These are phyloP conservation scores for Tachina lurida DNA, from an alignment of 2,888 invertebrate species.

Conservation along the genomic window DNA sequence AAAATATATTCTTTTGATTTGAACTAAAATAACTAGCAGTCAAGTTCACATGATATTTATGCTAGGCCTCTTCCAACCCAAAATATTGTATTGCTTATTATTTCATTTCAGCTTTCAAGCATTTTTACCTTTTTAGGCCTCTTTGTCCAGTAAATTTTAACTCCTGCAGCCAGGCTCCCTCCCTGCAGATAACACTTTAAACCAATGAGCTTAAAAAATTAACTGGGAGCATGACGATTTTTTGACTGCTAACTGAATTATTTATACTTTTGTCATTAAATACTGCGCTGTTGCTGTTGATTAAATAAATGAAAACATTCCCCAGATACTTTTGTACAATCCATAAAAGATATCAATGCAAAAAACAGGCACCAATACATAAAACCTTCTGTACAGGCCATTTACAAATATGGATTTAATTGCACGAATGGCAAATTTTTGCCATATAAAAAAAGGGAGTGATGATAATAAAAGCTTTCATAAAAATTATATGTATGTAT, in stretches of 20 bases:
- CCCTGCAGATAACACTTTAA: background rate
- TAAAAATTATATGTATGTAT: slow-evolving; percentile 40
- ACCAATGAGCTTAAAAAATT: background rate
- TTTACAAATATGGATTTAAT: slow-evolving; percentile 64
- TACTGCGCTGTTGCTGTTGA: slow-evolving; percentile 50
- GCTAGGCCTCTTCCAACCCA: too few relatives aligned
- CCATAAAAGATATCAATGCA: slow-evolving; percentile 1
- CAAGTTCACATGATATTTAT: too few relatives aligned
- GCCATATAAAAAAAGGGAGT: slow-evolving; percentile 27
- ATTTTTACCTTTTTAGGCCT: background rate
- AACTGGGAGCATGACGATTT: slow-evolving; percentile 18
- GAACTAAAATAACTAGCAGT: too few relatives aligned
- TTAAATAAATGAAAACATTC: slow-evolving; percentile 58
- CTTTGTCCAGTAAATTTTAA: background rate
- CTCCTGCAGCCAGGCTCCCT: background rate
- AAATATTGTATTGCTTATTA: too few relatives aligned
- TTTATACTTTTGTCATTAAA: slow-evolving; percentile 63
- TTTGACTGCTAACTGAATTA: slow-evolving; percentile 51
- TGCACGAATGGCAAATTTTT: slow-evolving; percentile 20
- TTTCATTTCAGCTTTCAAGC: background rate
- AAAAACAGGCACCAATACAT: background rate
- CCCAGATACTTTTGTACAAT: background rate
- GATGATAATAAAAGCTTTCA: slow-evolving; percentile 52
- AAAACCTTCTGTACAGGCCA: slow-evolving; percentile 23
- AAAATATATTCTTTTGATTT: too few relatives aligned